These are phyloP conservation scores for Burhinus bistriatus DNA, from an alignment of 2,113 vertebrate species.

Conservation along the genomic window DNA sequence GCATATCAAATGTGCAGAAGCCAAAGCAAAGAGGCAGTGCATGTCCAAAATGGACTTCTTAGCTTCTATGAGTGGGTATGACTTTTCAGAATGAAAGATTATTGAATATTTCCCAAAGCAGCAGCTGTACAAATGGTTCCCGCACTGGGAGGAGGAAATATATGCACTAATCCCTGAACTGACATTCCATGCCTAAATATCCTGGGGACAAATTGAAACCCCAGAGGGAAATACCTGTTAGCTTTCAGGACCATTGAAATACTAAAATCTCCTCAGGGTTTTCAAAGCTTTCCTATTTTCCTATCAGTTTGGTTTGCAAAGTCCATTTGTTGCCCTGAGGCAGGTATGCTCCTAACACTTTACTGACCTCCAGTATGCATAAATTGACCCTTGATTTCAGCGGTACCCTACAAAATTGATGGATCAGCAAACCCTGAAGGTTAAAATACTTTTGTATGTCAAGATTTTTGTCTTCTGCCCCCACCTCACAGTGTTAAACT, in stretches of 20 bases:
- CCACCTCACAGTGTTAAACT: neutral
- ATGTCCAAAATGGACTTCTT: neutral
- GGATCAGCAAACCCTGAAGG: neutral
- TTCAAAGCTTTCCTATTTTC: neutral
- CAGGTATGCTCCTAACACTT: neutral
- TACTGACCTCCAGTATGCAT: neutral
- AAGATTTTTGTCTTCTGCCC: neutral
- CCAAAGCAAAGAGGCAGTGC: neutral
- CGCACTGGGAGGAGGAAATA: neutral
- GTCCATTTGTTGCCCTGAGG: neutral
- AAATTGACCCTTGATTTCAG: neutral
- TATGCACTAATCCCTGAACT: neutral
- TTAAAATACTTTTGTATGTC: neutral
- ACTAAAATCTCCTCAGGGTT: neutral
- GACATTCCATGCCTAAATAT: neutral
- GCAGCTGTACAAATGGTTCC: neutral
- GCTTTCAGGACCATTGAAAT: neutral
- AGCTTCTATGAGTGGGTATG: neutral
- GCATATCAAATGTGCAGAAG: neutral
- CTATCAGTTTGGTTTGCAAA: neutral
- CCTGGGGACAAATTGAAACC: neutral
- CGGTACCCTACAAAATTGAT: neutral
- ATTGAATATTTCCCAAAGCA: neutral
- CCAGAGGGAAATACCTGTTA: neutral
- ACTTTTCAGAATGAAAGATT: slow-evolving; percentile 18